Evolutionary conservation across 2,113 vertebrate species (phyloP).

Genomic region (Tachuris rubrigastra): DNA sequence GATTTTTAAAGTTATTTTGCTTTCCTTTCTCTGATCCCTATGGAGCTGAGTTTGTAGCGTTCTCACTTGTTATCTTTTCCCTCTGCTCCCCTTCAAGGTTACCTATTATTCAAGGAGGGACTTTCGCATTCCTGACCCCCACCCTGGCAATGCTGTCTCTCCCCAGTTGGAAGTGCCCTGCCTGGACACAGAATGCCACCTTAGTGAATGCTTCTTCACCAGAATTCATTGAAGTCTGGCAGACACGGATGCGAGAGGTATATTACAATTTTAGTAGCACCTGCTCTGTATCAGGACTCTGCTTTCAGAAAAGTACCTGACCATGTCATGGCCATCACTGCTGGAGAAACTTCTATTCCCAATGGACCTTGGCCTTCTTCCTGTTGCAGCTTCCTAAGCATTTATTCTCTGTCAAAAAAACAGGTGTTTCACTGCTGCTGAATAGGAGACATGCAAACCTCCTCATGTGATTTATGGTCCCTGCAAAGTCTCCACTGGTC

Average conservation of each 20-base stretch:
- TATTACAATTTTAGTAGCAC: not conserved
- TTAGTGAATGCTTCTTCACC: constrained; percentile 84
- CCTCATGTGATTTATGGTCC: not conserved
- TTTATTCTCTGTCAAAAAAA: not conserved
- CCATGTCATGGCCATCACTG: not conserved
- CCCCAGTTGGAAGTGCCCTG: constrained; percentile 89
- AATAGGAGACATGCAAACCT: not conserved
- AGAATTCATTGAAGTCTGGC: constrained; percentile 88
- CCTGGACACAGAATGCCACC: constrained; percentile 88
- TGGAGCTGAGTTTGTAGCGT: not conserved
- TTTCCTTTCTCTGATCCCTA: not conserved
- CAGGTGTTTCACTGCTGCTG: not conserved
- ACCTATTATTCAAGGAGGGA: constrained; percentile 95
- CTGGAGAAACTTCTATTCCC: not conserved
- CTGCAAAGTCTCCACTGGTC: not conserved
- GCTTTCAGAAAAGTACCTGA: not conserved
- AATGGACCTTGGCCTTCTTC: not conserved
- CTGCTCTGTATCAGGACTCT: not conserved
- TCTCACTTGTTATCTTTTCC: not conserved
- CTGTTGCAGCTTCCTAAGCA: not conserved
- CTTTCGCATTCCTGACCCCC: constrained; percentile 87
- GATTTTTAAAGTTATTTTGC: not conserved
- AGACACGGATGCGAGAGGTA: constrained; percentile 91
- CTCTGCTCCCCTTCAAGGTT: constrained; percentile 73
- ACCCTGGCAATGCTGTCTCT: constrained; percentile 92